These are phyloP conservation scores for Hirudinaria manillensis DNA, from an alignment of 2,888 invertebrate genomes.

Conservation along the genomic window DNA sequence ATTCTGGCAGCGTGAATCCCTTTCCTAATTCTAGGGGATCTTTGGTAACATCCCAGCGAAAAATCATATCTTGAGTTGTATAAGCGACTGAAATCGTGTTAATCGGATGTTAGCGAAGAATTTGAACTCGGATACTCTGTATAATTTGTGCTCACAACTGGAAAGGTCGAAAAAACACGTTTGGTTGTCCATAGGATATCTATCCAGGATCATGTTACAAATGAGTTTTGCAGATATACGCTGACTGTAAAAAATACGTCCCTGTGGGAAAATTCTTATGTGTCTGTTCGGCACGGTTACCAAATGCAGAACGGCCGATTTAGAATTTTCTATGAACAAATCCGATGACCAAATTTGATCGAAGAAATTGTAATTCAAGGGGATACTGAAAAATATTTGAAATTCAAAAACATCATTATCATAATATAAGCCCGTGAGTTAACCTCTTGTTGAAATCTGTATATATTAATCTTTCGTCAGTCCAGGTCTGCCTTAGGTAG, in stretches of 20 bases:
- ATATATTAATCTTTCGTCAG: constrained; percentile 76
- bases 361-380: constrained; percentile 39
- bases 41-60: not conserved
- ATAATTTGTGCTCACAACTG: constrained; percentile 63
- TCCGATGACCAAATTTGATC: constrained; percentile 77
- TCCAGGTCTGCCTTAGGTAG: constrained; percentile 85
- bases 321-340: constrained; percentile 87
- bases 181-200: constrained; percentile 72
- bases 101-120: not conserved
- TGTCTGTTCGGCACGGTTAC: constrained; percentile 89
- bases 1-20: not conserved
- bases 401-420: not conserved
- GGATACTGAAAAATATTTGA: constrained; percentile 31
- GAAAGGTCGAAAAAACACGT: constrained; percentile 70
- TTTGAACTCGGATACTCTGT: not conserved
- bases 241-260: constrained; percentile 72
- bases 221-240: constrained; percentile 66
- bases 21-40: not conserved
- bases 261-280: constrained; percentile 73
- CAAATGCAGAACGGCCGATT: constrained; percentile 85
- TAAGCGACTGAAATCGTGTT: not conserved
- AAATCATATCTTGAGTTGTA: not conserved
- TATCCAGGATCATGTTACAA: constrained; percentile 72
- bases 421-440: not conserved
- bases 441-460: constrained; percentile 32